A percentile compares a stretch with the other conserved stretches of the same genome.
Conservation (phyloP, 2,888 invertebrate species). For the Octodonta nipae region DNA sequence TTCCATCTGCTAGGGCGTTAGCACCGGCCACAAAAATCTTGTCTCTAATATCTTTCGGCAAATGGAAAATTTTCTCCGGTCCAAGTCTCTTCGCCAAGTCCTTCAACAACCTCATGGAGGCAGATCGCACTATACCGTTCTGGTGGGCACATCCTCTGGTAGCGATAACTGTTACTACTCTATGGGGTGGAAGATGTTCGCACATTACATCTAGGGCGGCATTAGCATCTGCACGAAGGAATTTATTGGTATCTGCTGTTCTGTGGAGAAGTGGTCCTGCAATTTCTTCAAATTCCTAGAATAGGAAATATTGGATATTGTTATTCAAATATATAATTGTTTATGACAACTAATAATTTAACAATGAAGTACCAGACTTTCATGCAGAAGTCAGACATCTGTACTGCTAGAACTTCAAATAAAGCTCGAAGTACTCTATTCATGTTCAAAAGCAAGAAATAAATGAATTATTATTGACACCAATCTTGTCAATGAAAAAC, state of each 20-base stretch:
- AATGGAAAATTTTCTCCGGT: conserved; percentile 53
- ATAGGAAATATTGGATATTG: no score
- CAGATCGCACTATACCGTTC: conserved; percentile 74
- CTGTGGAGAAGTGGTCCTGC: conserved; percentile 69
- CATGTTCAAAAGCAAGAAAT: no score
- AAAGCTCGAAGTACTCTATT: no score
- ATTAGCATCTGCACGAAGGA: conserved; percentile 79
- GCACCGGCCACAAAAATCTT: conserved; percentile 64
- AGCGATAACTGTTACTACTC: conserved; percentile 52
- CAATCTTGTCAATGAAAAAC: no score
- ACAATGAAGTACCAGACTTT: no score
- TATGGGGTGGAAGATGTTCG: conserved; percentile 55
- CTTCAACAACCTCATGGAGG: conserved; percentile 65
- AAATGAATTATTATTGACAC: no score
- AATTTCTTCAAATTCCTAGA: conserved; percentile 73
- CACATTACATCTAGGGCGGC: conserved; percentile 71
- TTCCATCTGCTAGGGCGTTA: conserved; percentile 72
- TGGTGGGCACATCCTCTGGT: conserved; percentile 66
- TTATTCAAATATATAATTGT: background rate
- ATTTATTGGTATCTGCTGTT: conserved; percentile 86
- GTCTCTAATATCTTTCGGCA: conserved; percentile 66
- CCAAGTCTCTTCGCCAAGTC: conserved; percentile 62
- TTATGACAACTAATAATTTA: background rate
- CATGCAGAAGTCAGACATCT: no score
- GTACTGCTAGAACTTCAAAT: no score